phyloP scores from a whole-genome alignment of 2,888 invertebrate species.

The Amblyteles armatorius region DNA sequence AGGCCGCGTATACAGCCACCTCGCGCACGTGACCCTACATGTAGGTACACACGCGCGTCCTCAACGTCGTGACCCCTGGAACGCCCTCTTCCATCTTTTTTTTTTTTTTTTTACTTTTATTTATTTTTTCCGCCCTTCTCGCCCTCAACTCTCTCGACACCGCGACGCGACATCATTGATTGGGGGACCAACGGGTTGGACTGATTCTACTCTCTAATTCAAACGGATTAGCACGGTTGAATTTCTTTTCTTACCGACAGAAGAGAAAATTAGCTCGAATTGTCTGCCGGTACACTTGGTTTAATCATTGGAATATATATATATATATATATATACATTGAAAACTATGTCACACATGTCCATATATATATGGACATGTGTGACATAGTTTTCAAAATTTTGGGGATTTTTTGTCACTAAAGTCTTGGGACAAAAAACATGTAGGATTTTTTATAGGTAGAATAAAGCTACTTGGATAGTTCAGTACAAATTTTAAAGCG shows the following conservation, averaged over 20 bases:
- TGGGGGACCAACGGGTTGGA: slow-evolving; percentile 61
- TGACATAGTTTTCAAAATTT: too few species aligned
- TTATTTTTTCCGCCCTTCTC: slow-evolving; percentile 14
- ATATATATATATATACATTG: too few species aligned
- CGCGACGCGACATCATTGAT: slow-evolving; percentile 51
- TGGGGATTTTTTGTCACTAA: too few species aligned
- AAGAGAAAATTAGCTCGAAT: slow-evolving; percentile 21
- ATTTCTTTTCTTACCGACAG: slow-evolving; percentile 15
- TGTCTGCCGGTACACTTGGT: background rate
- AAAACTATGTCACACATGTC: too few species aligned
- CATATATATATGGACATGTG: too few species aligned
- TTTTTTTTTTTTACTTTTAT: slow-evolving; percentile 4
- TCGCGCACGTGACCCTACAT: slow-evolving; percentile 67
- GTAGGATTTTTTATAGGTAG: too few species aligned
- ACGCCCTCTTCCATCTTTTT: slow-evolving; percentile 25
- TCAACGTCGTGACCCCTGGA: slow-evolving; percentile 62
- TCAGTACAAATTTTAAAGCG: too few species aligned
- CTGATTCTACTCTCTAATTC: slow-evolving; percentile 58
- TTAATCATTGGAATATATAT: background rate
- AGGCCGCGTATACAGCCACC: slow-evolving; percentile 57
- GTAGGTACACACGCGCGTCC: slow-evolving; percentile 32
- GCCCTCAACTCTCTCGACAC: slow-evolving; percentile 48
- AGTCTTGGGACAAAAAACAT: too few species aligned
- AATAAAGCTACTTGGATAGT: too few species aligned
- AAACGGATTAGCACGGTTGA: slow-evolving; percentile 29